These are phyloP conservation scores for Acleris cristana DNA, from an alignment of 2,888 invertebrate genomes.

Conservation along the genomic window DNA sequence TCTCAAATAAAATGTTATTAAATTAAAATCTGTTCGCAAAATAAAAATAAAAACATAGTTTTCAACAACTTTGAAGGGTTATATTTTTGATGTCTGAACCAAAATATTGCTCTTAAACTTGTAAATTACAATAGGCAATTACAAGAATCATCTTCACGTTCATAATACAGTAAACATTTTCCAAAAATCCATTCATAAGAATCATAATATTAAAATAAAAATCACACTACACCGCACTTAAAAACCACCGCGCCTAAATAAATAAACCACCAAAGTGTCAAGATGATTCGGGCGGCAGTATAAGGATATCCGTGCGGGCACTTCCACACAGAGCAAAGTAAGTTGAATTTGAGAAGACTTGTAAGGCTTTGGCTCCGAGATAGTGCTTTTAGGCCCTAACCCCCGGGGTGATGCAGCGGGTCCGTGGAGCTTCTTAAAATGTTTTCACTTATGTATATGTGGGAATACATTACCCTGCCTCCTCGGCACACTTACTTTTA, in stretches of 20 bases:
- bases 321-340: constrained; percentile 79
- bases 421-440: constrained; percentile 83
- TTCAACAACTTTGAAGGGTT: too few species aligned
- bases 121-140: too few species aligned
- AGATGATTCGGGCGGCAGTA: constrained; percentile 49
- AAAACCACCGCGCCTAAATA: constrained; percentile 9
- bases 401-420: constrained; percentile 82
- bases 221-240: background rate
- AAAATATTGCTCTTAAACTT: too few species aligned
- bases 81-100: too few species aligned
- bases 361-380: constrained; percentile 83
- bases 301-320: constrained; percentile 66
- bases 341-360: constrained; percentile 84
- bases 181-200: background rate
- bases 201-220: background rate
- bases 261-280: constrained; percentile 52
- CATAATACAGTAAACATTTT: background rate
- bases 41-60: too few species aligned
- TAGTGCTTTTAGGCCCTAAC: constrained; percentile 85
- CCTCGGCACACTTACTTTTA: constrained; percentile 80
- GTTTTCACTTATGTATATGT: constrained; percentile 83
- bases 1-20: too few species aligned
- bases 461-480: constrained; percentile 82
- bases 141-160: background rate
- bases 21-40: too few species aligned